A percentile compares a stretch with the other conserved stretches of the same genome.
phyloP scores from a whole-genome alignment of 2,113 vertebrate genomes.

The Eudyptes chrysolophus region DNA sequence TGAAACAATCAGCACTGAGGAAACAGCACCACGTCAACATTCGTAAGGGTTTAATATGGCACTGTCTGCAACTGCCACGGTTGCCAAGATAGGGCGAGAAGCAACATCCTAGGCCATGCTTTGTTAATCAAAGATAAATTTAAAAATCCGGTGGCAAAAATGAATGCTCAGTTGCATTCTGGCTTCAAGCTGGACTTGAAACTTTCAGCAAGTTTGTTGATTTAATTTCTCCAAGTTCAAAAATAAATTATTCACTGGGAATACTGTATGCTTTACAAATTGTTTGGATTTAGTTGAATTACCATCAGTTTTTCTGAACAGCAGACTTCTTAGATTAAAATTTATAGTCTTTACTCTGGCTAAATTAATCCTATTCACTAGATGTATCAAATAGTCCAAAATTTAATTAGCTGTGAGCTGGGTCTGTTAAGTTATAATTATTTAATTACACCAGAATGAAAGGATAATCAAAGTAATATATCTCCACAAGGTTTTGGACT shows the following conservation, averaged over 20 bases:
- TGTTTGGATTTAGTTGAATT: constrained; percentile 59
- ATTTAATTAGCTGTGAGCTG: constrained; percentile 70
- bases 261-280: constrained; percentile 8
- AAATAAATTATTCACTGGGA: constrained; percentile 40
- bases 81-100: not conserved
- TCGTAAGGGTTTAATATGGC: fast-evolving
- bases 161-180: not conserved
- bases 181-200: not conserved
- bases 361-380: constrained; percentile 65
- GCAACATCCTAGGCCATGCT: not conserved
- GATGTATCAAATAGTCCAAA: constrained; percentile 49
- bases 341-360: constrained; percentile 24
- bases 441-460: constrained; percentile 73
- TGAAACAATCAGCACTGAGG: not conserved
- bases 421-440: constrained; percentile 69
- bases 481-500: constrained; percentile 46
- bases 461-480: constrained; percentile 62
- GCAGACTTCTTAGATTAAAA: constrained; percentile 46
- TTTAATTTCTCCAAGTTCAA: constrained; percentile 24
- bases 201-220: constrained; percentile 18
- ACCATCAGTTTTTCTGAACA: constrained; percentile 46
- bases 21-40: not conserved
- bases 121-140: not conserved
- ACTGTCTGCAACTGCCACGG: not conserved
- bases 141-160: not conserved